A percentile compares a stretch with the other conserved stretches of the same genome.
Conservation (phyloP, 1,140 invertebrate species). For the Cardiocondyla obscurior region DNA sequence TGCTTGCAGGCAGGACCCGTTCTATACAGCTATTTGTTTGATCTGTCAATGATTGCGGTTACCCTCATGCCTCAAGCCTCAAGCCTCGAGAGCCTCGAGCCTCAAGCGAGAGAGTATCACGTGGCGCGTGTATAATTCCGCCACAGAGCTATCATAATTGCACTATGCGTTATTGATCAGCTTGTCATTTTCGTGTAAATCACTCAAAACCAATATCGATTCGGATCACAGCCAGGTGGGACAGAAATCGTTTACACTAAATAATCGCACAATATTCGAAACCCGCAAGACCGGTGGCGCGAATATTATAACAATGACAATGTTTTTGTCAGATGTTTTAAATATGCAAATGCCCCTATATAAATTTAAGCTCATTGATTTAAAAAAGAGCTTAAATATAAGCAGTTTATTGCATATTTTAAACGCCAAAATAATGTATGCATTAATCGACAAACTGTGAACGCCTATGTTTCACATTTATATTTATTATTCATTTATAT, state of each 20-base stretch:
- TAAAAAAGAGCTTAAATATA: slow-evolving; percentile 1
- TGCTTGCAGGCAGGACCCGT: slow-evolving; percentile 4
- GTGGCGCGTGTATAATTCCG: not conserved
- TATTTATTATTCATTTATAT: slow-evolving; percentile 21
- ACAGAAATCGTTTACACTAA: not conserved
- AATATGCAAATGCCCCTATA: not conserved
- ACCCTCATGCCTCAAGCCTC: too few relatives aligned
- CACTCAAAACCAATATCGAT: not conserved
- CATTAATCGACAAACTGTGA: not conserved
- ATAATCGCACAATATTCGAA: not conserved
- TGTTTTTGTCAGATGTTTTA: not conserved
- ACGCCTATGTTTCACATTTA: not conserved
- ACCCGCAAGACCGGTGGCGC: too few relatives aligned
- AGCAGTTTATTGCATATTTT: slow-evolving; percentile 2
- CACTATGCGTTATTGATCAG: not conserved
- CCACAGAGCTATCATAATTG: slow-evolving; percentile 24
- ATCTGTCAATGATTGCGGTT: not conserved
- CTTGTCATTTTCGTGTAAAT: slow-evolving; percentile 3
- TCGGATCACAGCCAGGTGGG: not conserved
- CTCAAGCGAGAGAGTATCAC: slow-evolving; percentile 8
- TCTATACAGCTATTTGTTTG: not conserved
- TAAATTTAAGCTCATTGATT: not conserved
- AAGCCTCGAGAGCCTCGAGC: too few relatives aligned
- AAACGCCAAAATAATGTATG: slow-evolving; percentile 7
- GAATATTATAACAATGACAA: too few relatives aligned